phyloP scores from a whole-genome alignment of 2,113 vertebrate genomes.

The Xiphophorus couchianus region DNA sequence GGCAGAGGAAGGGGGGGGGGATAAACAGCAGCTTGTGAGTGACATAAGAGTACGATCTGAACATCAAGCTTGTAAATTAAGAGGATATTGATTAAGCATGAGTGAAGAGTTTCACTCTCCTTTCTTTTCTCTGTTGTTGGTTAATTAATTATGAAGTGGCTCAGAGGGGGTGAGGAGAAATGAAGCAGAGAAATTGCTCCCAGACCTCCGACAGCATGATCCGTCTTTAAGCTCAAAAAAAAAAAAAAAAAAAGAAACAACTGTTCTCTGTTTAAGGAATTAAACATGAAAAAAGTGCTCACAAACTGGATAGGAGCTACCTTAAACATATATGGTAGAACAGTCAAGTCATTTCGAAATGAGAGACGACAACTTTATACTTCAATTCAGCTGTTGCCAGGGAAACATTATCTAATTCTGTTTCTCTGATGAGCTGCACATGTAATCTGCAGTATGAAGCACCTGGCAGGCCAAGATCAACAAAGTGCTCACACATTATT shows the following conservation, averaged over 20 bases:
- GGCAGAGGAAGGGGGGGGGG: conserved; percentile 7
- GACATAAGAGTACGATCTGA: conserved; percentile 29
- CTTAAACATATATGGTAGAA: neutral
- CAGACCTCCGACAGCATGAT: conserved; percentile 9
- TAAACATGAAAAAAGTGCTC: neutral
- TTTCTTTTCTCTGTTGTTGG: conserved; percentile 20
- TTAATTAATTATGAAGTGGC: conserved; percentile 48
- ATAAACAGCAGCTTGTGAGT: conserved; percentile 37
- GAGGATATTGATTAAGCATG: conserved; percentile 42
- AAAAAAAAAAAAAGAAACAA: neutral
- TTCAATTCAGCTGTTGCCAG: conserved; percentile 22
- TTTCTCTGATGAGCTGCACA: conserved; percentile 4
- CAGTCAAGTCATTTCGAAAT: neutral
- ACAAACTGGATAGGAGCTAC: neutral
- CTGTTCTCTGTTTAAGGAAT: neutral
- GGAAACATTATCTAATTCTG: conserved; percentile 40
- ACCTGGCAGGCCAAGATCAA: neutral
- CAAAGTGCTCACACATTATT: neutral
- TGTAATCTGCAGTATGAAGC: conserved; percentile 3
- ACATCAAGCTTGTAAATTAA: conserved; percentile 44
- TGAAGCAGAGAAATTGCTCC: conserved; percentile 22
- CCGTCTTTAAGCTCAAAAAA: neutral
- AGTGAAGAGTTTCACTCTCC: conserved; percentile 30
- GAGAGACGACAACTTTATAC: neutral
- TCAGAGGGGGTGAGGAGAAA: conserved; percentile 15